Evolutionary conservation across 2,113 vertebrate genomes (phyloP).

Genomic region (Daphoenositta chrysoptera): DNA sequence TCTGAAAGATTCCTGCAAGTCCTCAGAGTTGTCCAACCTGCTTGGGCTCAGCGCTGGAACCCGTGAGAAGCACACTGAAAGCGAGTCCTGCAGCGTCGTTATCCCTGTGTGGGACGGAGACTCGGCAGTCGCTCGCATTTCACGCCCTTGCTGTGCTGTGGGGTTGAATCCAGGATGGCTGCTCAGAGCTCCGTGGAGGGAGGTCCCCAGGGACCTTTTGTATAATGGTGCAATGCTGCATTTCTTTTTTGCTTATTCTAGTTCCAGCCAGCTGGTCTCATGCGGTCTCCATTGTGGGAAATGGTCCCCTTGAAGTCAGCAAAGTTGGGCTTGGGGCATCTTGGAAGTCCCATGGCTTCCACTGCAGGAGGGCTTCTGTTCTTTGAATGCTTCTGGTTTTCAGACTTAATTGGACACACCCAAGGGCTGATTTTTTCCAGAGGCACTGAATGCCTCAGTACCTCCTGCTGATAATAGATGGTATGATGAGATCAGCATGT

Average conservation of each 20-base stretch:
- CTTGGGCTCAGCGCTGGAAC: not conserved
- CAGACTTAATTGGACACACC: not conserved
- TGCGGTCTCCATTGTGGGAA: not conserved
- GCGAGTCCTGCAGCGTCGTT: not conserved
- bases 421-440: not conserved
- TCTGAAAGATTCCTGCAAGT: constrained; percentile 21
- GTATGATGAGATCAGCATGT: not conserved
- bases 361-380: not conserved
- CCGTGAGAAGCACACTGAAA: not conserved
- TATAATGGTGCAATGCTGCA: not conserved
- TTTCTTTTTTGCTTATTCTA: not conserved
- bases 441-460: not conserved
- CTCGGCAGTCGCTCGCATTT: not conserved
- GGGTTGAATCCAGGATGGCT: not conserved
- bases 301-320: not conserved
- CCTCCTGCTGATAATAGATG: not conserved
- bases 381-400: not conserved
- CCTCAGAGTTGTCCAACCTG: constrained; percentile 29
- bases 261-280: not conserved
- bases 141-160: not conserved
- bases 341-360: not conserved
- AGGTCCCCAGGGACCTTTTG: not conserved
- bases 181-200: not conserved
- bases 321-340: not conserved
- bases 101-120: not conserved